Conservation (phyloP, 2,797 vertebrate genomes). For the Pteropus rufus region DNA sequence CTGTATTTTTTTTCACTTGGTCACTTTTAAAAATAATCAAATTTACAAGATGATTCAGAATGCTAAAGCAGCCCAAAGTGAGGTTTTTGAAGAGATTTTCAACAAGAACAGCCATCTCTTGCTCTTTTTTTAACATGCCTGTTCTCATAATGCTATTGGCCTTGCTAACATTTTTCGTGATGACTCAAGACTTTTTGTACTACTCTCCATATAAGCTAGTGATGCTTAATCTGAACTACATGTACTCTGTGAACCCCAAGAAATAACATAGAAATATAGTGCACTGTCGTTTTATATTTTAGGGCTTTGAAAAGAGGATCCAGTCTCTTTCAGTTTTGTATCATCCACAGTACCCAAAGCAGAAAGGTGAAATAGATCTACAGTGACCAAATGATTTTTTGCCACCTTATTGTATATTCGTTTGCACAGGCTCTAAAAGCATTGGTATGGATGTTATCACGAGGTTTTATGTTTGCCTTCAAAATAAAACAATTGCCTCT, state of each 20-base stretch:
- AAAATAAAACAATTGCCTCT: neutral
- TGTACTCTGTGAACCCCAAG: neutral
- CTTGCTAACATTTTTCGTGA: neutral
- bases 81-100: neutral
- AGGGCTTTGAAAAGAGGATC: neutral
- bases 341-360: neutral
- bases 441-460: neutral
- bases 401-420: neutral
- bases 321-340: neutral
- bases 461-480: neutral
- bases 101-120: neutral
- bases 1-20: neutral
- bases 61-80: neutral
- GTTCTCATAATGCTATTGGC: neutral
- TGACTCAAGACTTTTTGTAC: neutral
- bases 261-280: neutral
- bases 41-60: neutral
- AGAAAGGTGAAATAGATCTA: neutral
- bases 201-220: neutral
- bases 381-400: neutral
- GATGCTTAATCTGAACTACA: neutral
- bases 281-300: neutral
- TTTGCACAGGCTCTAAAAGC: neutral
- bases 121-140: neutral
- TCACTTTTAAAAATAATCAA: neutral